phyloP scores from a whole-genome alignment of 2,888 invertebrate genomes.

The Hydriomena furcata region DNA sequence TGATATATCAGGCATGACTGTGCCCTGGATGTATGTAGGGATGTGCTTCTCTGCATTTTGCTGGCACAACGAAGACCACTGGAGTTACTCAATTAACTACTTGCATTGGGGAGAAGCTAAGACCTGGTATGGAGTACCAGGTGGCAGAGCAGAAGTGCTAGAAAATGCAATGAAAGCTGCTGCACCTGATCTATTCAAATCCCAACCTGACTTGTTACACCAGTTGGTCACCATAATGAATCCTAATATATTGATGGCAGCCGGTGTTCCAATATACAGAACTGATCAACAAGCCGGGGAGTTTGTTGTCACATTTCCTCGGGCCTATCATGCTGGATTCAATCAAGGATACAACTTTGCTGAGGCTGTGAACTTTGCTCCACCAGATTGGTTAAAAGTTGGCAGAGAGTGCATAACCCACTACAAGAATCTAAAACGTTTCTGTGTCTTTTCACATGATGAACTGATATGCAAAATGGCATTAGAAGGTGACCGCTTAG shows the following conservation, averaged over 20 bases:
- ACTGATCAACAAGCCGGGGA: conserved; percentile 91
- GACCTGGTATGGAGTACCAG: conserved; percentile 92
- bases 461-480: conserved; percentile 91
- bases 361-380: conserved; percentile 93
- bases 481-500: conserved; percentile 85
- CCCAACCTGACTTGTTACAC: conserved; percentile 89
- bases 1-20: conserved; percentile 89
- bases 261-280: conserved; percentile 84
- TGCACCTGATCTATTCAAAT: conserved; percentile 89
- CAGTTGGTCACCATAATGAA: conserved; percentile 92
- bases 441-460: conserved; percentile 92
- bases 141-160: conserved; percentile 86
- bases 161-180: conserved; percentile 88
- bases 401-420: conserved; percentile 88
- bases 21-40: conserved; percentile 93
- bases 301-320: conserved; percentile 91
- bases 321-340: conserved; percentile 92
- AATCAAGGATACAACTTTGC: conserved; percentile 93
- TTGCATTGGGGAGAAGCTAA: conserved; percentile 93
- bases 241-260: conserved; percentile 87
- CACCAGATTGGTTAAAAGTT: conserved; percentile 89
- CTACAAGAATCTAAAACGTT: conserved; percentile 87
- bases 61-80: conserved; percentile 94
- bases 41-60: conserved; percentile 93
- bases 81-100: conserved; percentile 93